phyloP scores from a whole-genome alignment of 2,797 vertebrate species.

The Silurus aristotelis region DNA sequence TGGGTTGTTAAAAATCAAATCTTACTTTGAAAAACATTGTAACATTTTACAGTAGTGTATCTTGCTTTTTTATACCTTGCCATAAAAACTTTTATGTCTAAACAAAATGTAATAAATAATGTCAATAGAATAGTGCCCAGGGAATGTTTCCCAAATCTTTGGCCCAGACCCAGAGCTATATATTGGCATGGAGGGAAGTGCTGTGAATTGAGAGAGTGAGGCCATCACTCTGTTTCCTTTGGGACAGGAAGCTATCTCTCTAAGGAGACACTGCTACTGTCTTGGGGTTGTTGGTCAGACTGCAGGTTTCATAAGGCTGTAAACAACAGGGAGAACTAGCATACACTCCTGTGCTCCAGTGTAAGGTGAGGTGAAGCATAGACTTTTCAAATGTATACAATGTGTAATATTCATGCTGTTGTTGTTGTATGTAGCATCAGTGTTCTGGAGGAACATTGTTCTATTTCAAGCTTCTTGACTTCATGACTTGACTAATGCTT shows the following conservation, averaged over 20 bases:
- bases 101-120: background rate
- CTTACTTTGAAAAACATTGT: background rate
- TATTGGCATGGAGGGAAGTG: background rate
- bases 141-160: conserved; percentile 3
- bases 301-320: background rate
- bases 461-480: too few relatives aligned
- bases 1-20: background rate
- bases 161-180: background rate
- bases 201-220: conserved; percentile 9
- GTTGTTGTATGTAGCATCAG: too few relatives aligned
- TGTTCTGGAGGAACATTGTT: too few relatives aligned
- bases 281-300: background rate
- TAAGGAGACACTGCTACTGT: conserved; percentile 12
- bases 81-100: background rate
- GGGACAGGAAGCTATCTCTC: conserved; percentile 20
- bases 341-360: background rate
- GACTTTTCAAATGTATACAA: background rate
- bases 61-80: background rate
- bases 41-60: background rate
- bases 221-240: conserved; percentile 26
- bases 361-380: conserved; percentile 6
- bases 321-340: background rate
- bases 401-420: background rate
- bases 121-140: background rate
- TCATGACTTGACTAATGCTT: background rate